Evolutionary conservation across 2,888 invertebrate species (phyloP), one percentile per base, ranked within the genome.

Genomic region (Sarcophaga carnaria): DNA sequence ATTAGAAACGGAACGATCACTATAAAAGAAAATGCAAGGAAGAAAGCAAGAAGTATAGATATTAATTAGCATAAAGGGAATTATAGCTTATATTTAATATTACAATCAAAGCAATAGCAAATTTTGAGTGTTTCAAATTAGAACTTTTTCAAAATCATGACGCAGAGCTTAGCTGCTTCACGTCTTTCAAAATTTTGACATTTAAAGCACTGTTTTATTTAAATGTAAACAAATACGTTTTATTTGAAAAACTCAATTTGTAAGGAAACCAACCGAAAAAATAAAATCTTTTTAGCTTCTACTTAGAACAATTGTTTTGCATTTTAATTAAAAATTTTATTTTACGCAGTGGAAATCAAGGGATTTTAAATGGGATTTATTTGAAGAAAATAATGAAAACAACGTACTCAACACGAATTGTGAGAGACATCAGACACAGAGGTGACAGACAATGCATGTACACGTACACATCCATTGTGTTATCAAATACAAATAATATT

Each of bases 1-100:
- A 89, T 94, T 94, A 54, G 96, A 96, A 71, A 95, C 95, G 81
- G 96, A 96, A 83, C 96, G 95, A 90, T 96, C 96, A 93, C 96
- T 96, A 89, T 59, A 91, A 91, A 60, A 80, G 66, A 81, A 89
- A 88, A 77, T 88, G 37, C 77, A 79, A 83, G 77, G 88, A 88
- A 70, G 81, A 81, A 75, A 45, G 20, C 74, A 66, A 77, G 81
- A 81, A 22, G 37, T 76, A 25, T 20, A 25, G 5, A 59, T 60
- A 62, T 20, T 20, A n/a, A 82, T 78, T 66, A 75, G 27, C 63
- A 75, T 62, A 54, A 14, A 54, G 17, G 54, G 54, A 17, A 54
- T 37, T 10, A 54, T 54, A 54, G 54, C 54, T 54, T 54, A 54
- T 54, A 54, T 14, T 54, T 54, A 37, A 37, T 54, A 14, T 14